Percentiles rank a stretch among this genome's conserved stretches.
Conservation (phyloP, 2,113 vertebrate species). For the Daubentonia madagascariensis region DNA sequence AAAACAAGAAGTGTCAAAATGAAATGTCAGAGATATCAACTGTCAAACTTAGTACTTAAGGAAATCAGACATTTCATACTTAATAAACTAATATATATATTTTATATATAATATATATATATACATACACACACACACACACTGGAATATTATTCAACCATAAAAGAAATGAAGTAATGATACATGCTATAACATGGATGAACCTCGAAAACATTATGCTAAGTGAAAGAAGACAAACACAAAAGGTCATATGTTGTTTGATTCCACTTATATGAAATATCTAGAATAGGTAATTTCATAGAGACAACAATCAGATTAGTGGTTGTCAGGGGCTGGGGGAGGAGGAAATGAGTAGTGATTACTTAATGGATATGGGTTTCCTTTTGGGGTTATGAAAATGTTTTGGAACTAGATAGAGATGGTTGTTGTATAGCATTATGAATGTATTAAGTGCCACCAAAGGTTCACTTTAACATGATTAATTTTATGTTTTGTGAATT, state of each 20-base stretch:
- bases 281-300: neutral
- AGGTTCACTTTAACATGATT: neutral
- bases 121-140: too few relatives aligned
- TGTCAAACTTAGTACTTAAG: too few relatives aligned
- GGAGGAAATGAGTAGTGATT: neutral
- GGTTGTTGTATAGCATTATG: neutral
- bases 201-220: neutral
- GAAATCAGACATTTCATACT: too few relatives aligned
- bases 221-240: neutral
- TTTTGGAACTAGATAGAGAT: neutral
- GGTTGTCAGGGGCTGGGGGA: neutral
- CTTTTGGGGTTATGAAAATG: neutral
- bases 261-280: neutral
- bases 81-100: too few relatives aligned
- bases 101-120: too few relatives aligned
- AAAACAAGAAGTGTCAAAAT: too few relatives aligned
- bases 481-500: neutral
- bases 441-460: neutral
- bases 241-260: neutral
- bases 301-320: neutral
- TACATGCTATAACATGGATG: neutral
- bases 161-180: neutral
- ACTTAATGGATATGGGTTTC: neutral
- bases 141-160: neutral
- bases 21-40: too few relatives aligned